Evolutionary conservation across 2,888 invertebrate genomes (phyloP).

Genomic region (Agrotis clavis): DNA sequence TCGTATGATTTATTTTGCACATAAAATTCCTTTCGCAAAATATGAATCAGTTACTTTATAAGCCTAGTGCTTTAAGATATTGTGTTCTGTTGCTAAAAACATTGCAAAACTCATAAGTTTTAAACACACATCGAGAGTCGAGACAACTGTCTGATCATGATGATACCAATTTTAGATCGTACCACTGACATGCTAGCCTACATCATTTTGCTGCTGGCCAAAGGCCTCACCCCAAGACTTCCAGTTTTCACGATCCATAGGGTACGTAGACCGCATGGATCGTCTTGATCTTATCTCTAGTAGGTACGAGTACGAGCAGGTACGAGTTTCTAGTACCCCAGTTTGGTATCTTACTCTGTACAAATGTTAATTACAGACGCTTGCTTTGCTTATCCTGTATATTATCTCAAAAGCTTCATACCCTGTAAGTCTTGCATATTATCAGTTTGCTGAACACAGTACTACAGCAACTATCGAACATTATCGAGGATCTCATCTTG

Average conservation of each 20-base stretch:
- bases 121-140: too few relatives aligned
- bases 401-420: neutral
- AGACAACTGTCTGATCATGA: too few relatives aligned
- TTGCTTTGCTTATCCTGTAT: neutral
- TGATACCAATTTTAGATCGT: too few relatives aligned
- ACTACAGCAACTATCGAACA: slow-evolving; percentile 12
- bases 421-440: neutral
- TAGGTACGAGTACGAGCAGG: too few relatives aligned
- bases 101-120: neutral
- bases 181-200: too few relatives aligned
- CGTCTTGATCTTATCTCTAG: too few relatives aligned
- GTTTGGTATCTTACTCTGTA: neutral
- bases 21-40: slow-evolving; percentile 14
- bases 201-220: too few relatives aligned
- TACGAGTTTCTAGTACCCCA: too few relatives aligned
- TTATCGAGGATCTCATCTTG: slow-evolving; percentile 30
- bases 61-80: neutral
- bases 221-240: too few relatives aligned
- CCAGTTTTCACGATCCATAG: too few relatives aligned
- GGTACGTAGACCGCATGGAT: too few relatives aligned
- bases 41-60: slow-evolving; percentile 9
- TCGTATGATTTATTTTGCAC: slow-evolving; percentile 34
- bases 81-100: neutral
- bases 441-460: neutral
- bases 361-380: too few relatives aligned